Conservation (phyloP, 1,140 invertebrate genomes). For the Brachystomella parvula region DNA sequence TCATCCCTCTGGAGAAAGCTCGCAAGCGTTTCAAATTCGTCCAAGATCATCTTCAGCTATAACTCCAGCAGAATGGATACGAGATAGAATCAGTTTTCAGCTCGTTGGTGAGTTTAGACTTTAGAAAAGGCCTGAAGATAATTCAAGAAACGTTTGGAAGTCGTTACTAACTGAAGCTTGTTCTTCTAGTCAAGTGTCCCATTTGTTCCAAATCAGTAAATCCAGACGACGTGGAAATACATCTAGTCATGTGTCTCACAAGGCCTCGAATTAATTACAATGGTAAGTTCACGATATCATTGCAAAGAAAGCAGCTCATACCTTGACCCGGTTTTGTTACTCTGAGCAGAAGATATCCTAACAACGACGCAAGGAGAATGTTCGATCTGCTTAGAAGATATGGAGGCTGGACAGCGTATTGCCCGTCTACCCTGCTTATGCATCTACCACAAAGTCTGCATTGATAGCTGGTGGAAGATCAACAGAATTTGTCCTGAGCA, state of each 20-base stretch:
- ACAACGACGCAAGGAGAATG: conserved; percentile 91
- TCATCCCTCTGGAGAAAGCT: conserved; percentile 1
- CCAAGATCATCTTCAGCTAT: background rate
- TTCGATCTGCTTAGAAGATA: conserved; percentile 95
- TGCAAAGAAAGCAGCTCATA: background rate
- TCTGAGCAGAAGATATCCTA: conserved; percentile 80
- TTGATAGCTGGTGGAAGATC: conserved; percentile 94
- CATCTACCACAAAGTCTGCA: conserved; percentile 98
- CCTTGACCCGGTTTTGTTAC: background rate
- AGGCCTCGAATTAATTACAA: conserved; percentile 97
- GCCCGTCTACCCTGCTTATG: conserved; percentile 95
- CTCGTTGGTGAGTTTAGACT: background rate
- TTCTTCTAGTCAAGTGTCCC: conserved; percentile 3
- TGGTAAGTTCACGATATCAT: conserved; percentile 54
- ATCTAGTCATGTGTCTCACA: conserved; percentile 96
- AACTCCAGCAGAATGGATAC: conserved; percentile 5
- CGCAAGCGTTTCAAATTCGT: conserved; percentile 1
- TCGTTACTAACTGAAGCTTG: too few relatives aligned
- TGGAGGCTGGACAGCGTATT: conserved; percentile 87
- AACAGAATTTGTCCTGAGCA: conserved; percentile 53
- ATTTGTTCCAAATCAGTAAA: conserved; percentile 1
- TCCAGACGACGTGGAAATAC: conserved; percentile 79
- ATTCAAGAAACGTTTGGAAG: too few relatives aligned
- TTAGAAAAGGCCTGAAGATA: too few relatives aligned
- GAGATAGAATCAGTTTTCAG: conserved; percentile 1